A percentile compares a stretch with the other conserved stretches of the same genome.
These are phyloP conservation scores for Lanius ludovicianus DNA, from an alignment of 2,113 vertebrate species.

Conservation along the genomic window DNA sequence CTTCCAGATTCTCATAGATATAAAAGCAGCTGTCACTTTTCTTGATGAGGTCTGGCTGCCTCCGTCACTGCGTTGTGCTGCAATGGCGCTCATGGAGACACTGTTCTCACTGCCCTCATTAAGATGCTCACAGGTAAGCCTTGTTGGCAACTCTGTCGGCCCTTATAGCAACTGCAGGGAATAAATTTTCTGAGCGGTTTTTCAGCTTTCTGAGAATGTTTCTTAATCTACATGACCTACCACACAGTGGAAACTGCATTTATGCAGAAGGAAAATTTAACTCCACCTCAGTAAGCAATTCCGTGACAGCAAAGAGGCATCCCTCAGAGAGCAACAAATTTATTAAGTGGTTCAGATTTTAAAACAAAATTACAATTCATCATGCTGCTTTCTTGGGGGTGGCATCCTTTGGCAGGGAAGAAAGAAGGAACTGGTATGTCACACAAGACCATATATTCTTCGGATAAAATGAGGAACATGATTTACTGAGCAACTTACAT, in stretches of 20 bases:
- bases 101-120: not conserved
- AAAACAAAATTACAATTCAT: not conserved
- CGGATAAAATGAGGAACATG: fast-evolving
- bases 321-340: not conserved
- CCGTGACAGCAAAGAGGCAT: not conserved
- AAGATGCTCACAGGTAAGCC: not conserved
- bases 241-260: not conserved
- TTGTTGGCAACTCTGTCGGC: not conserved
- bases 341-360: not conserved
- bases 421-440: not conserved
- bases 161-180: not conserved
- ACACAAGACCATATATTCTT: not conserved
- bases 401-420: not conserved
- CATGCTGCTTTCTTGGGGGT: not conserved
- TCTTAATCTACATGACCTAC: not conserved
- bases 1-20: not conserved
- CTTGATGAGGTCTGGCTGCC: not conserved
- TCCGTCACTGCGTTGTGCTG: not conserved
- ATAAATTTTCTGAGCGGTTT: not conserved
- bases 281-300: not conserved
- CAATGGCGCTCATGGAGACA: not conserved
- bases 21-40: not conserved
- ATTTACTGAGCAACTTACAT: not conserved
- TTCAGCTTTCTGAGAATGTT: not conserved
- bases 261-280: not conserved